These are phyloP conservation scores for Ptychochromis oligacanthus DNA, from an alignment of 2,113 vertebrate genomes.

Conservation along the genomic window DNA sequence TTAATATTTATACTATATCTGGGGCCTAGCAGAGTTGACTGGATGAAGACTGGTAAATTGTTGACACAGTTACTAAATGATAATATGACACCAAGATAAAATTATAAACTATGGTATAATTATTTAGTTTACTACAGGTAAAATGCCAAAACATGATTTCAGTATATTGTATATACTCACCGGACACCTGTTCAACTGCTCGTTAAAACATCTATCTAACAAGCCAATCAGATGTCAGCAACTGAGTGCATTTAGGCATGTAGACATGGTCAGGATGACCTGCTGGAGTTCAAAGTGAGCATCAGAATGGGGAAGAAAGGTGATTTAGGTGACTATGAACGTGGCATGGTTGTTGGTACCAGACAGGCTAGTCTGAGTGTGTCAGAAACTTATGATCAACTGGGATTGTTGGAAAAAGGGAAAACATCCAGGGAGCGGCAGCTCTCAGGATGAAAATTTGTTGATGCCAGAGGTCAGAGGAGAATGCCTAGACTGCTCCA, in stretches of 20 bases:
- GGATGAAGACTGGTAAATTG: not conserved
- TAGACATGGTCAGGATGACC: not conserved
- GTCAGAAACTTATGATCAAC: no score
- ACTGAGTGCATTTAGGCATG: not conserved
- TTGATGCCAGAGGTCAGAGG: no score
- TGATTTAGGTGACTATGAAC: no score
- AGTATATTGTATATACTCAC: not conserved
- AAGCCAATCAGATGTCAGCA: no score
- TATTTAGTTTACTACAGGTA: not conserved
- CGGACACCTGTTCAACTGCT: not conserved
- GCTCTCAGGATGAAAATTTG: no score
- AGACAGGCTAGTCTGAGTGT: no score
- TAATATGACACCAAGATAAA: not conserved
- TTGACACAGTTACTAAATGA: accelerated
- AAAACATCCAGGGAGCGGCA: no score
- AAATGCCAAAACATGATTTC: not conserved
- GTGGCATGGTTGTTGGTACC: no score
- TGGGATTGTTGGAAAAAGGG: no score
- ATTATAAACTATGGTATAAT: not conserved
- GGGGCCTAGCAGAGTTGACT: not conserved
- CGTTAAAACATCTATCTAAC: not conserved
- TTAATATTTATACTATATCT: not conserved
- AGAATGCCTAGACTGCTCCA: no score
- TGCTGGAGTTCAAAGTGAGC: no score
- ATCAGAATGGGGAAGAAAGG: no score